Conservation (phyloP, 2,797 vertebrate genomes). For the Sphaeramia orbicularis region DNA sequence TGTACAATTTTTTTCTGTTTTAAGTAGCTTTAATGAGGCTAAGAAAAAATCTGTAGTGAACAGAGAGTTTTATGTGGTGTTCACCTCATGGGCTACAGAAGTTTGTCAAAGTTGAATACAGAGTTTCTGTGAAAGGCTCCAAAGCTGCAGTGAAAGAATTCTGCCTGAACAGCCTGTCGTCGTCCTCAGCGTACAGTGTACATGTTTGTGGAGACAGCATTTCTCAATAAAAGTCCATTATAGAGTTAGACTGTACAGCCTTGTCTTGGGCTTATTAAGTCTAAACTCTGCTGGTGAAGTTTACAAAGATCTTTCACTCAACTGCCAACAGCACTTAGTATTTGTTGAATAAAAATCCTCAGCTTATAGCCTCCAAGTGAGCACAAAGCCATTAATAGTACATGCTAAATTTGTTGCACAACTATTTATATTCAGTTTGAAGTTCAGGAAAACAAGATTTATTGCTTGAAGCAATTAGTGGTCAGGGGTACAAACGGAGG, state of each 20-base stretch:
- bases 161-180: conserved; percentile 16
- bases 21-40: neutral
- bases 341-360: conserved; percentile 70
- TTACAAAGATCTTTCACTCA: conserved; percentile 72
- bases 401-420: conserved; percentile 68
- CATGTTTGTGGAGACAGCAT: conserved; percentile 56
- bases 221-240: conserved; percentile 50
- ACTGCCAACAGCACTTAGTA: conserved; percentile 70
- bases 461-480: conserved; percentile 78
- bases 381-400: conserved; percentile 69
- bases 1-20: too few species aligned
- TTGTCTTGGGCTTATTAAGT: conserved; percentile 63
- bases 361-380: conserved; percentile 50
- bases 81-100: conserved; percentile 10
- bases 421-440: conserved; percentile 77
- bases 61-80: conserved; percentile 12
- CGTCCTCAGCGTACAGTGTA: conserved; percentile 31
- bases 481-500: conserved; percentile 59
- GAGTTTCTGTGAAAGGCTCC: conserved; percentile 46
- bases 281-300: conserved; percentile 59
- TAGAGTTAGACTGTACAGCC: conserved; percentile 55
- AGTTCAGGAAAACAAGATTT: conserved; percentile 76
- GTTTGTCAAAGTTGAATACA: conserved; percentile 32
- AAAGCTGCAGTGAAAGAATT: neutral
- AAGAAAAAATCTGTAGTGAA: neutral